Evolutionary conservation across 35 echinoderm and acorn worm genomes (phyloP), one percentile per base, ranked within the genome.

Genomic region (Chiridota heheva): DNA sequence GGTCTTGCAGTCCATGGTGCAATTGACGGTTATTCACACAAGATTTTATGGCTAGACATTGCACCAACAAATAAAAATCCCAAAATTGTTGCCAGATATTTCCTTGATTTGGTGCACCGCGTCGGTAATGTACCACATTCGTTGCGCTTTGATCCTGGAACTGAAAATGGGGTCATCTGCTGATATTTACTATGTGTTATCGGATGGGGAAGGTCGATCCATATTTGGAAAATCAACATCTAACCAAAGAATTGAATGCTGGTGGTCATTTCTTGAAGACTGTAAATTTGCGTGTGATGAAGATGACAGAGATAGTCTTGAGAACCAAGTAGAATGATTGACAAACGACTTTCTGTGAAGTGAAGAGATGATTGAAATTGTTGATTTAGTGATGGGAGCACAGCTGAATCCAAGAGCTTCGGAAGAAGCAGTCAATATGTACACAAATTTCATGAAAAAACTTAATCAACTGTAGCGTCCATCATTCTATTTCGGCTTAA

Each of bases 11-110:
- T 91, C 4, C 70, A 84, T 69, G 80, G 25, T 34, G 80, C 80
- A 24, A 90, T 90, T 28, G 78, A 90, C 44, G 88, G 88, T 22
- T 90, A 67, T 58, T 84, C 88, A 68, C 40, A 72, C 20, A 82
- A 63, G 35, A 36, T 90, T 32, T 41, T 90, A 12, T 83, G 88
- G 88, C 49, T 90, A 18, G 39, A 78, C 58, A 53, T 90, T 38
- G 70, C 70, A 13, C 67, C 41, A 47, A 67, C 67, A 16, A 90
- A 90, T 69, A 77, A 83, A 53, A 58, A 90, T 78, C 88, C 80
- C 0, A 44, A 20, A 57, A 53, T 67, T 44, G 55, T 82, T 41
- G 88, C 64, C 1, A 0, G 7, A n/a, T 86, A 79, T 67, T 91
- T 44, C 31, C 26, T 86, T 0, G 41, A 73, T 2, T 72, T 40